Percentiles rank a stretch among this genome's conserved stretches.
Conservation (phyloP, 2,113 vertebrate genomes). For the Micronisus gabar region DNA sequence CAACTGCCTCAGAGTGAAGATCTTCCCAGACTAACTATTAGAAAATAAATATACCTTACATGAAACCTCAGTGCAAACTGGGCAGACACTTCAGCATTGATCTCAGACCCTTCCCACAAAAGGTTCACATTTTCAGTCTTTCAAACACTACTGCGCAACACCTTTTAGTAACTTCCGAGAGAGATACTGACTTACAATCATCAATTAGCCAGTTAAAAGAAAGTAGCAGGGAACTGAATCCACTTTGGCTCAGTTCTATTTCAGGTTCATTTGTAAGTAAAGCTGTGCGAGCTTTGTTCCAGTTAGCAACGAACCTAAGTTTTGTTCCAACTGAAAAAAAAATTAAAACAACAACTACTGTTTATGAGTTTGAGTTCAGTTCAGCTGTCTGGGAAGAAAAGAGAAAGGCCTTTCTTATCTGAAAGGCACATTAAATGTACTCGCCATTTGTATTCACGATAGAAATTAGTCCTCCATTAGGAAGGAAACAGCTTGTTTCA, state of each 20-base stretch:
- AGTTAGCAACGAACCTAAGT: neutral
- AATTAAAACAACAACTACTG: neutral
- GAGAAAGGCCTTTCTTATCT: neutral
- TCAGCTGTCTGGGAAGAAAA: neutral
- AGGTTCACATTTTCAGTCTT: neutral
- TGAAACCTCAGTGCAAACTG: neutral
- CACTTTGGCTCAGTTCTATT: neutral
- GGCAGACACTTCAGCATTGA: neutral
- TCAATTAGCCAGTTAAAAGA: neutral
- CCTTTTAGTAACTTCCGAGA: neutral
- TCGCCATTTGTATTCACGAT: neutral
- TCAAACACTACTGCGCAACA: neutral
- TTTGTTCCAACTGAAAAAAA: neutral
- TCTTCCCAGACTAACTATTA: neutral
- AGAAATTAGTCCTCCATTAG: constrained; percentile 5
- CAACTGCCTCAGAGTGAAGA: neutral
- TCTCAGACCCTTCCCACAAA: neutral
- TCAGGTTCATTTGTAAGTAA: neutral
- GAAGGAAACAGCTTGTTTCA: constrained; percentile 13
- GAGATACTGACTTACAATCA: neutral
- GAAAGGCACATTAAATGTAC: neutral
- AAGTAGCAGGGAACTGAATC: neutral
- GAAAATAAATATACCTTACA: neutral
- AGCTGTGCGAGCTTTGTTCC: neutral
- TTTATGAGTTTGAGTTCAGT: neutral